These are phyloP conservation scores for Halcyon smyrnensis DNA, from an alignment of 2,797 vertebrate species.

Conservation along the genomic window DNA sequence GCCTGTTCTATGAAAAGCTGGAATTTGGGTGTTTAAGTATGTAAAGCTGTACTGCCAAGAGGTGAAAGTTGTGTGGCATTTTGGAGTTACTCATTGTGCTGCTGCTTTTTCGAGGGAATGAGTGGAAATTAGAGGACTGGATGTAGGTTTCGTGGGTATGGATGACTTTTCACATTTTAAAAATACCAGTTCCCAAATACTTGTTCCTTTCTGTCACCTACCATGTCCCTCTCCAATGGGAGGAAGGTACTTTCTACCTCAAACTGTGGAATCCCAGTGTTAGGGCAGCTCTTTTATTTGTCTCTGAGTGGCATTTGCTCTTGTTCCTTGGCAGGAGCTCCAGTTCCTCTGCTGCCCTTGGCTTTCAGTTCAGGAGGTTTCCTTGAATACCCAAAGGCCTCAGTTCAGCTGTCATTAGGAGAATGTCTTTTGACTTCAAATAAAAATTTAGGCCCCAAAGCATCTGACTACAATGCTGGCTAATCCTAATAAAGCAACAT, in stretches of 20 bases:
- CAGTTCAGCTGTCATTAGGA: neutral
- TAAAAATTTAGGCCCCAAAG: neutral
- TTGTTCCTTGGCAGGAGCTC: neutral
- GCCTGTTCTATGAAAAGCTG: neutral
- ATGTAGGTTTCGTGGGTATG: neutral
- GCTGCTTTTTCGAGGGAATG: neutral
- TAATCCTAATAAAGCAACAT: neutral
- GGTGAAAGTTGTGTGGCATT: neutral
- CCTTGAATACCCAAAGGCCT: neutral
- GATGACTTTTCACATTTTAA: accelerated
- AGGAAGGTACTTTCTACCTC: neutral
- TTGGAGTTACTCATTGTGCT: neutral
- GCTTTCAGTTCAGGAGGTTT: conserved; percentile 3
- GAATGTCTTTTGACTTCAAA: conserved; percentile 21
- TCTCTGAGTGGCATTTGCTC: neutral
- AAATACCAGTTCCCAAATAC: neutral
- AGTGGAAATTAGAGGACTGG: neutral
- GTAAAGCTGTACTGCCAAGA: neutral
- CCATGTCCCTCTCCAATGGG: neutral
- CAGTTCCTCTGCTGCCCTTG: neutral
- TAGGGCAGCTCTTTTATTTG: neutral
- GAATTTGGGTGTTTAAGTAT: neutral
- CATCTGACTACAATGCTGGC: neutral
- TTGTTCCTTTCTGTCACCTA: neutral
- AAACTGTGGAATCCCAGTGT: neutral